Base-by-base conservation (phyloP, 2,113 vertebrate genomes). In the Lucifuga dentata region DNA sequence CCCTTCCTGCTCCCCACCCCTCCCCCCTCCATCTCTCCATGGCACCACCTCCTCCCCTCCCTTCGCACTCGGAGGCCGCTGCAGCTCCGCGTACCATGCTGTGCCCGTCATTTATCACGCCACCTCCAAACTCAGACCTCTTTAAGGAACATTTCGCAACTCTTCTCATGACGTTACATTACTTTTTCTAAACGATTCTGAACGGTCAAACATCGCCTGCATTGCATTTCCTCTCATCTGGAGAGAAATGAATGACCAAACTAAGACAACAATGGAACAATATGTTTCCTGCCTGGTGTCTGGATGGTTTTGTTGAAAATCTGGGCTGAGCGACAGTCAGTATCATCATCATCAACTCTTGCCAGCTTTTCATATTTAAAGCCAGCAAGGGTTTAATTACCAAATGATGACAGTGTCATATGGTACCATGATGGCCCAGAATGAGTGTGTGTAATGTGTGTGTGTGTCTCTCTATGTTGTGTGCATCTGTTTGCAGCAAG, bases 341-440 rank as follows among this genome's bases (percentile, higher is more conserved):
- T 73, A 86, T 91, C 87, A 92, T 91, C 90, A 89, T 93, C 89
- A 85, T 87, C 87, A 89, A 90, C 93, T 90, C 92, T 89, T 94
- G 94, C 95, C 94, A 95, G 94, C 93, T 95, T 95, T 95, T 93
- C 93, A 93, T 95, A 95, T 96, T 95, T 95, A 95, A 95, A 95
- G 92, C 94, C 94, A 95, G 94, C 95, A 93, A 95, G 95, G 94
- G 94, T 96, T 96, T 96, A 96, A 96, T 96, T 96, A 96, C 94
- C 93, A 95, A 96, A 96, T 95, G 94, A 96, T 96, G 95, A 96
- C 94, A 95, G 95, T 95, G 95, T 96, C 95, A 95, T 95, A 95
- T 96, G 95, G 94, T 93, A 94, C 93, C 92, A 93, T 93, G 94
- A 95, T 95, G 94, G 94, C 92, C 92, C 84, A 92, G 93, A 93